Percentiles rank a stretch among this genome's conserved stretches.
These are phyloP conservation scores for Brachycybe producta DNA, from an alignment of 2,888 invertebrate species.

Conservation along the genomic window DNA sequence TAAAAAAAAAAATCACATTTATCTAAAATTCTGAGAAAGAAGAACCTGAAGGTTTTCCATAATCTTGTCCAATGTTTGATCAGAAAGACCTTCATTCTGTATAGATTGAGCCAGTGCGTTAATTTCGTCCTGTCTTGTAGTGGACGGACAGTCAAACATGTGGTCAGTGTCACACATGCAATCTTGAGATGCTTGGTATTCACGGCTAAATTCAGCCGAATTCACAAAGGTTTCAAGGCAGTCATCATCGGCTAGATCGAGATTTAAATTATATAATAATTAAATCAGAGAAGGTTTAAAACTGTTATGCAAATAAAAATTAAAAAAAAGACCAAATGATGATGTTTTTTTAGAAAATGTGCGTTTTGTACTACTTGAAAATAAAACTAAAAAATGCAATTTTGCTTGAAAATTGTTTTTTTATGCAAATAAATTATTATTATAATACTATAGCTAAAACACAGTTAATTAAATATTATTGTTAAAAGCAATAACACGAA, in stretches of 20 bases:
- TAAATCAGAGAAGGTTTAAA: no score
- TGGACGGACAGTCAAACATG: constrained; percentile 70
- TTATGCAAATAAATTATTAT: no score
- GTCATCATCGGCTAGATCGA: constrained; percentile 61
- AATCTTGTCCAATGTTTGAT: constrained; percentile 49
- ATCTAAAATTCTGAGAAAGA: not conserved
- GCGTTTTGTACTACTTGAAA: no score
- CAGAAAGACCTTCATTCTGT: constrained; percentile 28
- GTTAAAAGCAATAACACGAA: no score
- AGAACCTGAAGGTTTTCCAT: constrained; percentile 44
- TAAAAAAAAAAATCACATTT: not conserved
- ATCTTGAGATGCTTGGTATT: constrained; percentile 79
- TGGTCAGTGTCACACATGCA: constrained; percentile 98
- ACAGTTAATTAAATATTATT: no score
- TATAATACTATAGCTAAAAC: no score
- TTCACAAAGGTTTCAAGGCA: constrained; percentile 87
- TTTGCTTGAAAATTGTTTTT: no score
- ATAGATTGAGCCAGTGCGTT: constrained; percentile 30
- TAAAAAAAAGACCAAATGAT: no score
- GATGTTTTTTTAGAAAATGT: no score
- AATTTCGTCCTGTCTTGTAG: constrained; percentile 27
- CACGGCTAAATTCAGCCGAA: constrained; percentile 85
- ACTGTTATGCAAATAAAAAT: not conserved
- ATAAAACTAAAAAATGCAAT: no score
- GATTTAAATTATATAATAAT: no score